phyloP scores from a whole-genome alignment of 2,113 vertebrate species.

The Argyrosomus japonicus region DNA sequence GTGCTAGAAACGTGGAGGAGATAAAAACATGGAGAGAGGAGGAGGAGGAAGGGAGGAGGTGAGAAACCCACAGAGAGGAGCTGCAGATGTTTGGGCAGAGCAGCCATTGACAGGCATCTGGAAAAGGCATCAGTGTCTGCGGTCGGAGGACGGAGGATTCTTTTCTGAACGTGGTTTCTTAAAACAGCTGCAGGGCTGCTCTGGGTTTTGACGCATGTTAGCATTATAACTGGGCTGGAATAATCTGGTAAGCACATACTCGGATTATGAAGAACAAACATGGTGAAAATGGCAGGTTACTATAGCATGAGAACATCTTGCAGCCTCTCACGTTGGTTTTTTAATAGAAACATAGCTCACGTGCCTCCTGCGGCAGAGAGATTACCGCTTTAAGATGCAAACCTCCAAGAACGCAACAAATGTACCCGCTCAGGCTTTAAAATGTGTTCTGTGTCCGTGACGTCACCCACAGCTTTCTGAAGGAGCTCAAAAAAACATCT shows the following conservation, averaged over 20 bases:
- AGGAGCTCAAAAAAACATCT: no score
- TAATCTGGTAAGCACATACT: conserved; percentile 32
- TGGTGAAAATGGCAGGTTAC: neutral
- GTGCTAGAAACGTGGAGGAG: neutral
- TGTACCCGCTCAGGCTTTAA: no score
- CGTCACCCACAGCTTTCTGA: no score
- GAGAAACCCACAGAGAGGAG: conserved; percentile 51
- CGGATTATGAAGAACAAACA: conserved; percentile 17
- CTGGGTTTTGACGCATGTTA: conserved; percentile 32
- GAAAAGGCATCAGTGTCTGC: conserved; percentile 40
- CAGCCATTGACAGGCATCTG: conserved; percentile 50
- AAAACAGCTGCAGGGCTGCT: conserved; percentile 64
- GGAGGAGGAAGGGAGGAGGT: conserved; percentile 28
- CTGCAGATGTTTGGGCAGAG: conserved; percentile 57
- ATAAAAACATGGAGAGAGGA: neutral
- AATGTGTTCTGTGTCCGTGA: no score
- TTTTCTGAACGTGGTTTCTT: conserved; percentile 41
- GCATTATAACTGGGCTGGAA: conserved; percentile 49
- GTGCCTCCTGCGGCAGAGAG: neutral
- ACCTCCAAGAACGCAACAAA: no score
- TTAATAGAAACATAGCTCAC: neutral
- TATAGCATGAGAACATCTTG: neutral
- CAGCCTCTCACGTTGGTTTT: neutral
- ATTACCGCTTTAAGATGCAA: no score
- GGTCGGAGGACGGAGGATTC: conserved; percentile 42